Conservation (phyloP, 1,140 invertebrate species). For the Cryptotermes secundus region DNA sequence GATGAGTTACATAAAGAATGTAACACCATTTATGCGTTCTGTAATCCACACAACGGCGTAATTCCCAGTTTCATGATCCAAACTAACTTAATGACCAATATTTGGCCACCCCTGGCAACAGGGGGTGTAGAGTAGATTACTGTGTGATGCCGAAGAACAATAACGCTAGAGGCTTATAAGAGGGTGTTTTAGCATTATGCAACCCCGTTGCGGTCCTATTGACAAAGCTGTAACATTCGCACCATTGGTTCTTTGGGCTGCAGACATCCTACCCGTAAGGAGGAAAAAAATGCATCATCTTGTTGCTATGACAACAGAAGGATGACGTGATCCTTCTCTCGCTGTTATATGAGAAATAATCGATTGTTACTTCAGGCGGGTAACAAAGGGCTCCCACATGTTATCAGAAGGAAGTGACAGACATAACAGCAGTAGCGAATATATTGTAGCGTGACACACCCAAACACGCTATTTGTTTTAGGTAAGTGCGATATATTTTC, state of each 20-base stretch:
- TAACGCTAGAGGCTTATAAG: not conserved
- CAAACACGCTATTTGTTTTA: not conserved
- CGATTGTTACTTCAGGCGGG: not conserved
- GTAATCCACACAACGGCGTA: too few relatives aligned
- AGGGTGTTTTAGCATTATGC: slow-evolving; percentile 4
- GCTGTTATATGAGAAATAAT: not conserved
- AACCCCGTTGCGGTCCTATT: not conserved
- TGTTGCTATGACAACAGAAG: not conserved
- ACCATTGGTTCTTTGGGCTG: not conserved
- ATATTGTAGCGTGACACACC: not conserved
- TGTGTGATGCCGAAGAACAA: not conserved
- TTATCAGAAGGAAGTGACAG: not conserved
- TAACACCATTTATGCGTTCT: too few relatives aligned
- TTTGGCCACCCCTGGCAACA: not conserved
- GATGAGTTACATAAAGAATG: not conserved
- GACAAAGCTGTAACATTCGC: not conserved
- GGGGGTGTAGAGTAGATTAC: not conserved
- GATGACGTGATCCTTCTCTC: not conserved
- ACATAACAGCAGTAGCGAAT: not conserved
- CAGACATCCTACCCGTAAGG: not conserved
- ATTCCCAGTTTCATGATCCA: too few relatives aligned
- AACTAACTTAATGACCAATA: not conserved
- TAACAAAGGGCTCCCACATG: slow-evolving; percentile 1
- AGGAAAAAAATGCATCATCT: slow-evolving; percentile 1
- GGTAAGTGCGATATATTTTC: not conserved